Percentiles rank a stretch among this genome's conserved stretches.
phyloP scores from a whole-genome alignment of 2,888 invertebrate species.

The Mechanitis messenoides region DNA sequence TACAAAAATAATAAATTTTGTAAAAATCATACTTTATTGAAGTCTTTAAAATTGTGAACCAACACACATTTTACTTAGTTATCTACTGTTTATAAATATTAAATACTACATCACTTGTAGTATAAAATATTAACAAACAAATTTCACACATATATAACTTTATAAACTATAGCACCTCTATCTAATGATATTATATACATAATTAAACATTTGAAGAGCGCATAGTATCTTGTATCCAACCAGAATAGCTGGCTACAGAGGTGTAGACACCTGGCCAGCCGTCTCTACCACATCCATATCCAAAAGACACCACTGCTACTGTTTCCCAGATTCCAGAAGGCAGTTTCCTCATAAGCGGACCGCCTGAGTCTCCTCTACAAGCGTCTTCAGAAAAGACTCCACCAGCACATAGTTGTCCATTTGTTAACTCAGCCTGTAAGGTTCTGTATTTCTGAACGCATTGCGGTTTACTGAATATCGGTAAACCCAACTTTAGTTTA shows the following conservation, averaged over 20 bases:
- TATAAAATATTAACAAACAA: no score
- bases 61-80: no score
- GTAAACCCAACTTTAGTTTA: conserved; percentile 79
- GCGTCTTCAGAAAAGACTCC: conserved; percentile 82
- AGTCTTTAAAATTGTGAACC: no score
- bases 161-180: not conserved
- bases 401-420: conserved; percentile 82
- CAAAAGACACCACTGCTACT: conserved; percentile 82
- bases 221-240: conserved; percentile 77
- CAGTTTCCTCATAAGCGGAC: conserved; percentile 81
- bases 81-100: no score
- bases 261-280: conserved; percentile 83
- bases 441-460: conserved; percentile 72
- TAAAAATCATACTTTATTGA: no score
- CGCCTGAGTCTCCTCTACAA: conserved; percentile 86
- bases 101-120: no score
- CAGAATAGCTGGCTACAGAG: conserved; percentile 75
- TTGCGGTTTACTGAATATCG: conserved; percentile 69
- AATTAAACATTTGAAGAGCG: conserved; percentile 38
- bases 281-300: conserved; percentile 79
- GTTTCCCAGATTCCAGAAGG: conserved; percentile 73
- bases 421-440: conserved; percentile 66
- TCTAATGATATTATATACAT: not conserved
- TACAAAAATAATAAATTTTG: no score
- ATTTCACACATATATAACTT: no score